These are phyloP conservation scores for Erythrocebus patas DNA, from an alignment of 2,113 vertebrate genomes.

Conservation along the genomic window DNA sequence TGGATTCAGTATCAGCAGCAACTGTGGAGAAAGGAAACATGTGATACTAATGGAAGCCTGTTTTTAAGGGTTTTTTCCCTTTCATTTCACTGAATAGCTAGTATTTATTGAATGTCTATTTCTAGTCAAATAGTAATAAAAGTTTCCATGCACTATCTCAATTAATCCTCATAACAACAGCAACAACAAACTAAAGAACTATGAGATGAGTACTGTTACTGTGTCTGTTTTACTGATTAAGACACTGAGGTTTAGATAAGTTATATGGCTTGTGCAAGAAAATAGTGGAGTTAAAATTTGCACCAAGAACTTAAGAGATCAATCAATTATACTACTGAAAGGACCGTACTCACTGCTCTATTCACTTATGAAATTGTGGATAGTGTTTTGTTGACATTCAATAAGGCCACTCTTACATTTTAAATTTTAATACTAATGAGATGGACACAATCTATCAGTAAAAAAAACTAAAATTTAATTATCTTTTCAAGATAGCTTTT, in stretches of 20 bases:
- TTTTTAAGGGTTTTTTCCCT: not conserved
- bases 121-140: not conserved
- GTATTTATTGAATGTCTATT: not conserved
- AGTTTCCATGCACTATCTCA: not conserved
- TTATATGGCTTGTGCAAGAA: not conserved
- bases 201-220: not conserved
- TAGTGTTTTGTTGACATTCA: not conserved
- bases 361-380: not conserved
- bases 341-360: not conserved
- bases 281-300: not conserved
- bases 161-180: not conserved
- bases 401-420: not conserved
- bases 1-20: slow-evolving; percentile 34
- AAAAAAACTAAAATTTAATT: not conserved
- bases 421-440: slow-evolving; percentile 7
- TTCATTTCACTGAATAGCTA: not conserved
- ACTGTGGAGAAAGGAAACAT: slow-evolving; percentile 56
- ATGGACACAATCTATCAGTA: not conserved
- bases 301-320: not conserved
- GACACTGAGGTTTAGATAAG: not conserved
- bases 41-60: slow-evolving; percentile 17
- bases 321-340: not conserved
- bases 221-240: not conserved
- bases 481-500: not conserved
- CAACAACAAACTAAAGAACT: not conserved